Evolutionary conservation across 1,140 invertebrate species (phyloP).

Genomic region (Charaxes varanes): DNA sequence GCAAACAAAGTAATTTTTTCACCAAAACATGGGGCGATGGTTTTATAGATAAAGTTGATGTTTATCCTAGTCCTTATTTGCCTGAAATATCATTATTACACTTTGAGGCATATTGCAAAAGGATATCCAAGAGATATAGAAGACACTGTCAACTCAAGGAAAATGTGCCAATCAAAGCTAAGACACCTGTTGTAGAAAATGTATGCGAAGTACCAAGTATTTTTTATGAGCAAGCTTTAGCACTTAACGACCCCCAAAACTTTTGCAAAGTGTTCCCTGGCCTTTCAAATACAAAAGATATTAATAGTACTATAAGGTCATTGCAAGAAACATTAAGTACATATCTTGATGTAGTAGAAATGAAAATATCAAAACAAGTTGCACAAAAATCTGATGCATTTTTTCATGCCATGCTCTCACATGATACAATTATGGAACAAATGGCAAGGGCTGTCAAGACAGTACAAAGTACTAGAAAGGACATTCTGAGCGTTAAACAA

Average conservation of each 20-base stretch:
- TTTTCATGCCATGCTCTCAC: constrained; percentile 97
- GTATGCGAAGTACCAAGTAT: constrained; percentile 84
- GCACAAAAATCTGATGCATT: constrained; percentile 97
- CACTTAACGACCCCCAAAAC: constrained; percentile 86
- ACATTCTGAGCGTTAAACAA: constrained; percentile 83
- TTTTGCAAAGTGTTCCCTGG: constrained; percentile 91
- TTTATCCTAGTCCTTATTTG: constrained; percentile 86
- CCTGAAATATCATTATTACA: constrained; percentile 89
- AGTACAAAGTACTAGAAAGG: constrained; percentile 82
- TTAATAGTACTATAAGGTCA: constrained; percentile 56
- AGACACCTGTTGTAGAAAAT: constrained; percentile 52
- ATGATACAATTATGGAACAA: constrained; percentile 93
- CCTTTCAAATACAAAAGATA: constrained; percentile 59
- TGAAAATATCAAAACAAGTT: constrained; percentile 96
- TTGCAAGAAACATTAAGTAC: constrained; percentile 87
- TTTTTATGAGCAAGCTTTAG: constrained; percentile 89
- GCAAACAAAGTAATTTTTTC: constrained; percentile 94
- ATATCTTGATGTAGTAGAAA: constrained; percentile 96
- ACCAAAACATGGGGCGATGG: constrained; percentile 98
- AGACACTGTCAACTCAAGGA: constrained; percentile 74
- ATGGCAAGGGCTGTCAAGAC: constrained; percentile 88
- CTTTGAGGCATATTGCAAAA: constrained; percentile 92
- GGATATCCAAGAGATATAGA: constrained; percentile 79
- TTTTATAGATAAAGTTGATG: constrained; percentile 88
- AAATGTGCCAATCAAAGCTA: constrained; percentile 48